phyloP scores from a whole-genome alignment of 2,888 invertebrate species.

The Nomada goodeniana region DNA sequence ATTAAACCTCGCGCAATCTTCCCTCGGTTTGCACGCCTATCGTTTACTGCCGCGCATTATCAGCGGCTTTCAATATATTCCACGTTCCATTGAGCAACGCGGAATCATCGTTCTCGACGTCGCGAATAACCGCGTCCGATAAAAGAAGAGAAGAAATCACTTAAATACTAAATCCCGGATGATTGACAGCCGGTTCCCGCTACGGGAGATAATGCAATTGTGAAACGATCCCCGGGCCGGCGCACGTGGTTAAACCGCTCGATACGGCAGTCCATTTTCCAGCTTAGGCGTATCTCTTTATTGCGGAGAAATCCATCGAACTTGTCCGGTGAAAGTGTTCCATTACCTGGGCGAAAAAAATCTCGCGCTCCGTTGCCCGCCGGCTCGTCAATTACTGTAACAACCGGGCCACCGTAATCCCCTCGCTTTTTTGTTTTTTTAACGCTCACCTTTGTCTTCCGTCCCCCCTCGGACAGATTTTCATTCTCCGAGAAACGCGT shows the following conservation, averaged over 20 bases:
- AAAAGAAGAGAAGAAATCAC: neutral
- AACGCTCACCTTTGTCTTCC: conserved; percentile 37
- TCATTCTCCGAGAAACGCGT: conserved; percentile 7
- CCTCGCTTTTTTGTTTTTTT: conserved; percentile 4
- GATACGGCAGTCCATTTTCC: conserved; percentile 32
- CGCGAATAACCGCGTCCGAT: neutral
- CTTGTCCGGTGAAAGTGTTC: conserved; percentile 56
- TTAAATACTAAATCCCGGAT: no score
- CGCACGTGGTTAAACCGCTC: conserved; percentile 1
- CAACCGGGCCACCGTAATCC: conserved; percentile 28
- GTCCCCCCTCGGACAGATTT: conserved; percentile 9
- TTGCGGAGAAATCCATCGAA: conserved; percentile 43
- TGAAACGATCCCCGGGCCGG: conserved; percentile 7
- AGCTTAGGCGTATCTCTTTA: conserved; percentile 15
- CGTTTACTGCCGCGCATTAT: conserved; percentile 24
- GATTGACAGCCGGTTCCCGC: no score
- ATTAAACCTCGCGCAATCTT: conserved; percentile 15
- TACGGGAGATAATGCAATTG: neutral
- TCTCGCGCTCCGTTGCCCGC: conserved; percentile 42
- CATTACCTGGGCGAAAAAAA: conserved; percentile 43
- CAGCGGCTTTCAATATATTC: conserved; percentile 21
- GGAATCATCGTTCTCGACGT: conserved; percentile 10
- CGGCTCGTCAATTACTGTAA: conserved; percentile 50
- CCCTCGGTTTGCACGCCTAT: neutral
- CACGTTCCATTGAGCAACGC: neutral